Percentiles rank a stretch among this genome's conserved stretches.
Evolutionary conservation across 2,113 vertebrate species (phyloP).

Genomic region (Oncorhynchus clarkii): DNA sequence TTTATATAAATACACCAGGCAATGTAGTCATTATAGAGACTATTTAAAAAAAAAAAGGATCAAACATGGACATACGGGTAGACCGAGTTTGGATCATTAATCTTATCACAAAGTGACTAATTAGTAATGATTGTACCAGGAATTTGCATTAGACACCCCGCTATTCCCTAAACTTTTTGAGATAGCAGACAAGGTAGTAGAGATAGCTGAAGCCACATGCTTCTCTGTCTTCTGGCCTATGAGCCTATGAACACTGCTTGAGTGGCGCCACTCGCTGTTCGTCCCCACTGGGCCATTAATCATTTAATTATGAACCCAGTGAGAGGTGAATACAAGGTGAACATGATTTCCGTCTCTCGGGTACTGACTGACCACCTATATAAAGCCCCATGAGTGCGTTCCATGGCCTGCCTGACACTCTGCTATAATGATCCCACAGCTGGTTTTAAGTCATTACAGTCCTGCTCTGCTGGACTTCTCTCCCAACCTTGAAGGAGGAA

Average conservation of each 20-base stretch:
- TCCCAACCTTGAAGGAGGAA: slow-evolving; percentile 18
- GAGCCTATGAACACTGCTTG: slow-evolving; percentile 39
- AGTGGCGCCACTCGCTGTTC: slow-evolving; percentile 51
- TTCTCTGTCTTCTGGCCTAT: slow-evolving; percentile 26
- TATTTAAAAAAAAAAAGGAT: too few species aligned
- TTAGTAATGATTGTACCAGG: slow-evolving; percentile 17
- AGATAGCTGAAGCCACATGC: slow-evolving; percentile 4
- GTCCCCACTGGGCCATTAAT: slow-evolving; percentile 69
- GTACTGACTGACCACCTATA: slow-evolving; percentile 24
- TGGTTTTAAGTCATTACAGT: slow-evolving; percentile 47
- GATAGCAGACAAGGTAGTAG: background rate
- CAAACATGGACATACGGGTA: too few species aligned
- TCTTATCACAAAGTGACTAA: slow-evolving; percentile 24
- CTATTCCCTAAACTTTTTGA: background rate
- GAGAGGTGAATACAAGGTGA: slow-evolving; percentile 69
- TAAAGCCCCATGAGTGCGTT: too few species aligned
- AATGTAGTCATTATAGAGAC: too few species aligned
- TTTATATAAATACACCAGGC: too few species aligned
- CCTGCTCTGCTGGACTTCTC: slow-evolving; percentile 27
- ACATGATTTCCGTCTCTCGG: slow-evolving; percentile 65
- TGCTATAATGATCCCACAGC: background rate
- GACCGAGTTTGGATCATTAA: too few species aligned
- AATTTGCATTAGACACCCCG: slow-evolving; percentile 8
- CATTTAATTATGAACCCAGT: slow-evolving; percentile 72
- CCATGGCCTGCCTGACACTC: background rate